Conservation (phyloP, 2,797 vertebrate genomes). For the Paguma larvata region DNA sequence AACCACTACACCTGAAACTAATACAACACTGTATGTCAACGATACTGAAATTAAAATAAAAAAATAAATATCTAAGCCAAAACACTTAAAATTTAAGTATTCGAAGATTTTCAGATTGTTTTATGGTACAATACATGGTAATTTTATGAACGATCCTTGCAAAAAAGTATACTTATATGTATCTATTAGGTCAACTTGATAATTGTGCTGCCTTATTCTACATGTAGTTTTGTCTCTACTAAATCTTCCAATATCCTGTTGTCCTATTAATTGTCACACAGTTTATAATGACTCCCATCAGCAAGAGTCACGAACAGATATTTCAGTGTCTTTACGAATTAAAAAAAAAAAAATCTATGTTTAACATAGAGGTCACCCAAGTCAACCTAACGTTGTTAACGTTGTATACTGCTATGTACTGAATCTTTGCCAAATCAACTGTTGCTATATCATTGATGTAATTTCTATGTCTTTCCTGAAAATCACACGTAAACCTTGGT, state of each 20-base stretch:
- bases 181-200: not conserved
- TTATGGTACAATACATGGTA: not conserved
- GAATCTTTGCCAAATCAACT: conserved; percentile 82
- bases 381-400: conserved; percentile 73
- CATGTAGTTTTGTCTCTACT: not conserved
- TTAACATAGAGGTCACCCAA: conserved; percentile 47
- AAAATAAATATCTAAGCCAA: not conserved
- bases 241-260: not conserved
- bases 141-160: not conserved
- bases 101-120: not conserved
- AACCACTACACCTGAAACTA: not conserved
- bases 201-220: not conserved
- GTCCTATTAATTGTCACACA: not conserved
- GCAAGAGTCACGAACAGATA: conserved; percentile 67
- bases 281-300: conserved; percentile 64
- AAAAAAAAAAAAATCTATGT: conserved; percentile 61
- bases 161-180: not conserved
- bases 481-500: conserved; percentile 46
- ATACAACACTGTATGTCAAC: not conserved
- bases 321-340: conserved; percentile 74
- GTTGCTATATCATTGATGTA: conserved; percentile 87
- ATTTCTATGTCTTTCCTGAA: conserved; percentile 63
- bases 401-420: conserved; percentile 82
- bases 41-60: not conserved
- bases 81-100: not conserved